Base-by-base conservation (phyloP, 1,140 invertebrate species). In the Rhyzopertha dominica region DNA sequence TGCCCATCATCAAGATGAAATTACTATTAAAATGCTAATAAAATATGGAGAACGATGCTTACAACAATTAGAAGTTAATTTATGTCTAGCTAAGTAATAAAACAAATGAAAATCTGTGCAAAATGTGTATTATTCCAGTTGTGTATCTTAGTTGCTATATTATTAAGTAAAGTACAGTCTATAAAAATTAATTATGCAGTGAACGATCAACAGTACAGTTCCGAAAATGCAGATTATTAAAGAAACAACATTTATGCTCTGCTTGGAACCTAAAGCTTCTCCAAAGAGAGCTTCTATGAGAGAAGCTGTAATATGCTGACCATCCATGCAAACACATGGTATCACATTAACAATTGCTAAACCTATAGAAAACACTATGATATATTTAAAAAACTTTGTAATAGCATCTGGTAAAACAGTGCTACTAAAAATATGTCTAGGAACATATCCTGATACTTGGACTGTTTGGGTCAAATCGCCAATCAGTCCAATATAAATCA, bases 301-400 rank as follows among this genome's bases (percentile, higher is more conserved):
- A 44, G 78, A 73, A 51, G 73, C 74, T 44, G 81, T 78, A 41
- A 95, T 94, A 65, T 87, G 82, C 61, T 94, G 82, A 2, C 94
- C 94, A 75, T 98, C 95, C 49, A 96, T 81, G 51, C 82, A 87
- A 64, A 91, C 90, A 68, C 92, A 95, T 3, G 95, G 95, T 19
- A 98, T 78, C 4, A 93, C 79, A 74, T 98, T 98, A 14, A 97
- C 70, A 47, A 97, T 71, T 10, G 85, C 91, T 53, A 97, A 72
- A 4, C 92, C 94, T 54, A 87, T 80, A 19, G 94, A 96, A 62
- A 98, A 87, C 41, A 94, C 84, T 26, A 89, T 81, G 31, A 96
- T 72, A 70, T 83, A 90, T 71, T 80, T 77, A 14, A 81, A 74
- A 13, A 83, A 63, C 47, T 79, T 67, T 13, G 77, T 74, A 28